Base-by-base conservation (phyloP, 2,888 invertebrate genomes). In the Phengaris arion region DNA sequence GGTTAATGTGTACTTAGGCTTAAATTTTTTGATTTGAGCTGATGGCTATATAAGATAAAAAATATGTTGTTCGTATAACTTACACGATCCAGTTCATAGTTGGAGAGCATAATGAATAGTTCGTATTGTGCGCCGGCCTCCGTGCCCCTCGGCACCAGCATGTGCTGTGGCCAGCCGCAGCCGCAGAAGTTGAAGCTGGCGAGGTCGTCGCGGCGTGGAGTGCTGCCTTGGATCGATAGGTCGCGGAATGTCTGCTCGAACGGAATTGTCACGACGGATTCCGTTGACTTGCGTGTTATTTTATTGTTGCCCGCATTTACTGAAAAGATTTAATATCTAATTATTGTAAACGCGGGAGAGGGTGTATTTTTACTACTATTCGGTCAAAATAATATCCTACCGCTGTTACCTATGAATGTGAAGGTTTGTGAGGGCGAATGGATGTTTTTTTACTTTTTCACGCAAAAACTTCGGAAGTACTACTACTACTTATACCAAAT, bases 91-190 rank as follows among this genome's bases (percentile, higher is more conserved):
- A 89, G 79, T 0, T 94, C 92, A 77, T 92, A 93, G 85, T 94
- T 93, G 69, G 94, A 94, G 13, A 92, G 84, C 94, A 94, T 94
- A 10, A 92, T 88, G 80, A 93, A 94, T 13, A 94, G 85, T 77
- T 91, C 89, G 74, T 90, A 93, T 1, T 81, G 55, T 15, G 85
- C 83, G 59, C 94, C 94, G 2, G 83, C 84, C 76, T 87, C 90
- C 0, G 90, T 91, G 0, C 95, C 95, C 78, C 90, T 93, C 0
- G 95, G 95, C 22, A 94, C 87, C 59, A 94, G 89, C 91, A 95
- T 92, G 84, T 95, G 94, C 77, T 94, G 94, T 0, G 95, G 95
- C 94, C 95, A 94, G 52, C 95, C 95, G 81, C 95, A 95, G 74
- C 95, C 95, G 87, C 95, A 95, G 90, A 89, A 94, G 87, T 94